Evolutionary conservation across 2,113 vertebrate species (phyloP), one percentile per base, ranked within the genome.

Genomic region (Merops nubicus): DNA sequence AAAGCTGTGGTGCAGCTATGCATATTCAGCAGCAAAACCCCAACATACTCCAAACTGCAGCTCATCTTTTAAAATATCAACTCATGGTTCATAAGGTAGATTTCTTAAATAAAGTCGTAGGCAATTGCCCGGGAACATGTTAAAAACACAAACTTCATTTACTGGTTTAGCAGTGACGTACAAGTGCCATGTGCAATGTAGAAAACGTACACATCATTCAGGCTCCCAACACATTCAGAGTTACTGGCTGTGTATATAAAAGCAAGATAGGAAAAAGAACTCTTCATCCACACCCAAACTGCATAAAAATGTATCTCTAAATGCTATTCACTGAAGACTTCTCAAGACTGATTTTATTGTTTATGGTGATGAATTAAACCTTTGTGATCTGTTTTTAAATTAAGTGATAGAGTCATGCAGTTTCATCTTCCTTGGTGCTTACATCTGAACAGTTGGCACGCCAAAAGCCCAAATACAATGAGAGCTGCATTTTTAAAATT

Each of bases 401-500:
- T 79, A 80, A 95, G 70, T 68, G 84, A 86, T 82, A 78, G 65
- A 94, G 15, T 87, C 1, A 0, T 56, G 82, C 31, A 29, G 34
- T 88, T 91, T 88, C 76, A 54, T 91, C 88, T 91, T 95, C 69
- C 33, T 70, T 53, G 69, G 60, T 94, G 79, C 81, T 93, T 93
- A 57, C 88, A 93, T 91, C 94, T 92, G 92, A 93, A 57, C 62
- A 40, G 73, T 89, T 79, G 69, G 69, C 64, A 84, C 93, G 84
- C 85, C 93, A 95, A 89, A 92, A 88, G 50, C 67, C 87, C 69
- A 60, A 86, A 76, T 74, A 43, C 48, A 95, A 77, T 75, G 54
- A 43, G 72, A 94, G 53, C 92, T 91, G 73, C 83, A 67, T 91
- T 96, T 96, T 95, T 83, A 59, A 96, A 95, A 94, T 95, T 94